Conservation (phyloP, 2,113 vertebrate species). For the Diadophis punctatus region DNA sequence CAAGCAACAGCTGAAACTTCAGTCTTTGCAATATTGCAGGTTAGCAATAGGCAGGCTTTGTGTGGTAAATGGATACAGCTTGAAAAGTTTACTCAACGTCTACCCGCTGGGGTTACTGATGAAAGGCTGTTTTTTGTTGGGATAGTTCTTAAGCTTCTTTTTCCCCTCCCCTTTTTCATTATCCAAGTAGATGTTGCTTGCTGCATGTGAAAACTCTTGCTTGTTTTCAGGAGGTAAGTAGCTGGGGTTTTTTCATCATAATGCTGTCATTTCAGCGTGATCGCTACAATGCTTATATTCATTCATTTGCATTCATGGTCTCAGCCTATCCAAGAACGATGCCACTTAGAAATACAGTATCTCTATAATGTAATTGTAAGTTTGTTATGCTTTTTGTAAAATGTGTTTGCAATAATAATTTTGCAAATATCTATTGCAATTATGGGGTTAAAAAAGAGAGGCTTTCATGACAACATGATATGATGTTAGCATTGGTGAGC, state of each 20-base stretch:
- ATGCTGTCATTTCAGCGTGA: background rate
- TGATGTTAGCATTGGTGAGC: background rate
- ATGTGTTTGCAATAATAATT: background rate
- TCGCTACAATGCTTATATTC: background rate
- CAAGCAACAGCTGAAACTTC: slow-evolving; percentile 20
- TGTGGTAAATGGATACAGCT: background rate
- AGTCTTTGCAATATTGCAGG: background rate
- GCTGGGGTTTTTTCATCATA: background rate
- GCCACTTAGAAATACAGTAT: background rate
- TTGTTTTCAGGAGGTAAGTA: background rate
- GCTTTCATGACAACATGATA: background rate
- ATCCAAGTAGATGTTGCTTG: background rate
- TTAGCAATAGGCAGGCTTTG: background rate
- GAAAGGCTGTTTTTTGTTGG: background rate
- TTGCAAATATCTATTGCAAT: background rate
- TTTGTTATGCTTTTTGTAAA: background rate
- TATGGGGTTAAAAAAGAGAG: background rate
- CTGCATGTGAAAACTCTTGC: background rate
- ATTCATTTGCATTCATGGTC: background rate
- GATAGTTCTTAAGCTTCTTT: background rate
- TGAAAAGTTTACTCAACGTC: background rate
- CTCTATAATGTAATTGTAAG: background rate
- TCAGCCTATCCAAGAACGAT: background rate
- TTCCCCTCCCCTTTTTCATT: background rate
- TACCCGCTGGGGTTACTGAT: background rate